phyloP scores from a whole-genome alignment of 2,797 vertebrate genomes.

The Ataeniobius toweri region DNA sequence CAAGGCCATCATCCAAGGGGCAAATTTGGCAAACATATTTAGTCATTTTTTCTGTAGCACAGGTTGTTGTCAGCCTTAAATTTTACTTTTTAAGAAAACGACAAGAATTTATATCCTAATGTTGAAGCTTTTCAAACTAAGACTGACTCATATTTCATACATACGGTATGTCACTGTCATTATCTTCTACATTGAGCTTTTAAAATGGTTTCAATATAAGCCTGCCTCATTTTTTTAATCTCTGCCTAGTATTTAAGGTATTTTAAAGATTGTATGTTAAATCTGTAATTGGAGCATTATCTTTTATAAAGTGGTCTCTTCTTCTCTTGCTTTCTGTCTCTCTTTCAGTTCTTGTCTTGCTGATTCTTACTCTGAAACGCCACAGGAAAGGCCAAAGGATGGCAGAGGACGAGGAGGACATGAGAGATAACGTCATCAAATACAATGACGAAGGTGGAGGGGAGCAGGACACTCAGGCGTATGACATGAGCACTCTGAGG shows the following conservation, averaged over 20 bases:
- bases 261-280: background rate
- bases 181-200: background rate
- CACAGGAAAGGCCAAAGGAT: constrained; percentile 94
- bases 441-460: constrained; percentile 99
- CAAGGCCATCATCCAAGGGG: constrained; percentile 24
- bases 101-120: background rate
- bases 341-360: constrained; percentile 89
- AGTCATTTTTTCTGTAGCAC: background rate
- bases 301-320: background rate
- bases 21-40: constrained; percentile 27
- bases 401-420: constrained; percentile 96
- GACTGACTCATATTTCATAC: background rate
- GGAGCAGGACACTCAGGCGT: constrained; percentile 98
- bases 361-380: constrained; percentile 94
- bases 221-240: background rate
- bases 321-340: constrained; percentile 26
- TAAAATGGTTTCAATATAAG: too few species aligned
- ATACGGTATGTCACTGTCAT: background rate
- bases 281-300: background rate
- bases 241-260: background rate
- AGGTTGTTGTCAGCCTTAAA: background rate
- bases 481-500: constrained; percentile 97
- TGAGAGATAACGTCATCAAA: constrained; percentile 99
- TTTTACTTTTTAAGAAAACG: background rate
- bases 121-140: background rate